Conservation (phyloP, 2,797 vertebrate species). For the Phataginus tricuspis region DNA sequence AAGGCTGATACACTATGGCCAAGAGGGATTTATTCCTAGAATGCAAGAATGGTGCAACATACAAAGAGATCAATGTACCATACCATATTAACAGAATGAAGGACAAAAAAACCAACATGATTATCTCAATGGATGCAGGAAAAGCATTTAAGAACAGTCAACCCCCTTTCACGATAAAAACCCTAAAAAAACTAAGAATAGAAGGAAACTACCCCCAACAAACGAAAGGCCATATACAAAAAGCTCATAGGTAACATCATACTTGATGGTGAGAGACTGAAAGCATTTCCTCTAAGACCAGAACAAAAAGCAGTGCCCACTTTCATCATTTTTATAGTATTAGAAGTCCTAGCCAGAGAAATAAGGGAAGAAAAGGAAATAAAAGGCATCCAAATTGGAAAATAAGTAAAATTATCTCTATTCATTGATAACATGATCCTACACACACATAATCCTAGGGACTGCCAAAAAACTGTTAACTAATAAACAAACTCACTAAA, state of each 20-base stretch:
- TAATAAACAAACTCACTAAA: background rate
- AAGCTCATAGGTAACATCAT: background rate
- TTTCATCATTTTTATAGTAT: background rate
- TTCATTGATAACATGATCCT: background rate
- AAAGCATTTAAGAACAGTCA: background rate
- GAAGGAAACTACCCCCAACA: background rate
- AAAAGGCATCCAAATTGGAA: background rate
- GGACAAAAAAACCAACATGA: background rate
- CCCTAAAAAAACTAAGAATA: background rate
- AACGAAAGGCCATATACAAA: background rate
- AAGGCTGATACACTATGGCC: background rate
- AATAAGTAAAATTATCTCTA: slow-evolving; percentile 24
- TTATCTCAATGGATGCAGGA: background rate
- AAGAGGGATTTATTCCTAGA: background rate
- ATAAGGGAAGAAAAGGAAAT: background rate
- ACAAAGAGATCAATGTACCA: background rate
- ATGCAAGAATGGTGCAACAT: background rate
- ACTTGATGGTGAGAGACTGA: background rate
- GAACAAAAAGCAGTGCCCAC: background rate
- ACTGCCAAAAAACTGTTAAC: background rate
- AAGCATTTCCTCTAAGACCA: background rate
- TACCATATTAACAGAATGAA: background rate
- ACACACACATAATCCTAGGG: background rate
- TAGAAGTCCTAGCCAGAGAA: background rate
- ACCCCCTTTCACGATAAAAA: background rate